Percentiles rank a stretch among this genome's conserved stretches.
Conservation (phyloP, 2,797 vertebrate genomes). For the Cirrhinus molitorella region DNA sequence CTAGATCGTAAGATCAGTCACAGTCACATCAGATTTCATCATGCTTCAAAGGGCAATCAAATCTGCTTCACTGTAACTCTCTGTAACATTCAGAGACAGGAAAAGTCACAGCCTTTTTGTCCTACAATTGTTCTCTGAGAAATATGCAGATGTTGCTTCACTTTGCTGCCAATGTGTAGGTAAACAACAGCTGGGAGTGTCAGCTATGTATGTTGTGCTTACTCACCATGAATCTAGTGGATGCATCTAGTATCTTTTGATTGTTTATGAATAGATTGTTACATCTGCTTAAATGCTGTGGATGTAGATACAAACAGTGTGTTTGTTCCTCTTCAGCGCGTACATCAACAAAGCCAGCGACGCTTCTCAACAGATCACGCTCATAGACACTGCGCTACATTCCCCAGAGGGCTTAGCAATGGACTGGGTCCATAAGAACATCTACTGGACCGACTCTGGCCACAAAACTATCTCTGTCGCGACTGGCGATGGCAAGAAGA, state of each 20-base stretch:
- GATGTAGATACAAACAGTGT: constrained; percentile 12
- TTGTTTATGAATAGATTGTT: constrained; percentile 43
- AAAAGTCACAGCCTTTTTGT: constrained; percentile 19
- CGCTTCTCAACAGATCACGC: constrained; percentile 85
- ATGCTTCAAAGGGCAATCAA: constrained; percentile 20
- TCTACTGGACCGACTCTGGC: constrained; percentile 99
- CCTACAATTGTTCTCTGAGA: constrained; percentile 15
- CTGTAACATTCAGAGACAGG: background rate
- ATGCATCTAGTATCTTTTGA: constrained; percentile 11
- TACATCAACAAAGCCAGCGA: constrained; percentile 95
- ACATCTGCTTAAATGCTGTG: constrained; percentile 30
- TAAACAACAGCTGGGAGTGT: constrained; percentile 42
- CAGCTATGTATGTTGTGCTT: constrained; percentile 13
- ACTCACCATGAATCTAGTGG: constrained; percentile 20
- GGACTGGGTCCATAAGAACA: constrained; percentile 98
- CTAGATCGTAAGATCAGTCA: constrained; percentile 15
- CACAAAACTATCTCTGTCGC: constrained; percentile 97
- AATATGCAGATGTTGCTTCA: constrained; percentile 40
- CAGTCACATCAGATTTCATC: constrained; percentile 14
- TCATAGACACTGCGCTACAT: constrained; percentile 90
- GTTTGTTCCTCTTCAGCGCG: constrained; percentile 76
- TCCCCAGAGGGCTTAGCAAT: constrained; percentile 95
- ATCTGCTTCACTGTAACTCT: constrained; percentile 5
- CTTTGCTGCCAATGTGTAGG: constrained; percentile 6
- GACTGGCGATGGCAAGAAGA: constrained; percentile 88